phyloP scores from a whole-genome alignment of 2,888 invertebrate species.

The Plagiodera versicolora region DNA sequence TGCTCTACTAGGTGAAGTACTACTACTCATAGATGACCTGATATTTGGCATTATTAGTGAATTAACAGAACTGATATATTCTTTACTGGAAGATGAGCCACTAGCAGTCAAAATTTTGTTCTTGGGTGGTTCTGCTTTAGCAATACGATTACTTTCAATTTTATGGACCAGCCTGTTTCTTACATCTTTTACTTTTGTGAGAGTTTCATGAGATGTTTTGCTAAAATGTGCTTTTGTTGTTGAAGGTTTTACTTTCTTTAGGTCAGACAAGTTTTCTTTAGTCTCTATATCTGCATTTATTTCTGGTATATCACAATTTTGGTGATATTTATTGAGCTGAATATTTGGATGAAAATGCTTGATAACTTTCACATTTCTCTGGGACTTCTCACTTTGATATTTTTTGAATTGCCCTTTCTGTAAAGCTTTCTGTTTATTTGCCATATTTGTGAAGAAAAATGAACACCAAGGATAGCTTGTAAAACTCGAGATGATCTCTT shows the following conservation, averaged over 20 bases:
- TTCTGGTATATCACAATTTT: constrained; percentile 24
- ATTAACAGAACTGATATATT: not conserved
- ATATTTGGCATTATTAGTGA: not conserved
- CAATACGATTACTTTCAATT: not conserved
- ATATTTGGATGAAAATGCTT: constrained; percentile 25
- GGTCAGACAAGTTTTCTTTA: constrained; percentile 1
- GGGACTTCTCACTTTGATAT: not conserved
- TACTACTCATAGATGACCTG: not conserved
- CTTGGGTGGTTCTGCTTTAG: not conserved
- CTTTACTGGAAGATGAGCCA: constrained; percentile 1
- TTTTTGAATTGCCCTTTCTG: constrained; percentile 8
- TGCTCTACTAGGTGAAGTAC: constrained; percentile 3
- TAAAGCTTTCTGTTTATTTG: constrained; percentile 12
- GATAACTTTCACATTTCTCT: constrained; percentile 7
- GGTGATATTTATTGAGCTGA: constrained; percentile 7
- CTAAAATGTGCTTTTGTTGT: not conserved
- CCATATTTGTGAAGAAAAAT: constrained; percentile 22
- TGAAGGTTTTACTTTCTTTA: not conserved
- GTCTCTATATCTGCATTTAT: constrained; percentile 2
- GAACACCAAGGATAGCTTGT: constrained; percentile 18
- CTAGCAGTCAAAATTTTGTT: not conserved
- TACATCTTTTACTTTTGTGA: not conserved
- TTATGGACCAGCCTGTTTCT: not conserved
- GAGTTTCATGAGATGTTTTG: not conserved
- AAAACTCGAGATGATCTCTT: not conserved